Base-by-base conservation (phyloP, 2,888 invertebrate genomes). In the Blastobasis adustella region DNA sequence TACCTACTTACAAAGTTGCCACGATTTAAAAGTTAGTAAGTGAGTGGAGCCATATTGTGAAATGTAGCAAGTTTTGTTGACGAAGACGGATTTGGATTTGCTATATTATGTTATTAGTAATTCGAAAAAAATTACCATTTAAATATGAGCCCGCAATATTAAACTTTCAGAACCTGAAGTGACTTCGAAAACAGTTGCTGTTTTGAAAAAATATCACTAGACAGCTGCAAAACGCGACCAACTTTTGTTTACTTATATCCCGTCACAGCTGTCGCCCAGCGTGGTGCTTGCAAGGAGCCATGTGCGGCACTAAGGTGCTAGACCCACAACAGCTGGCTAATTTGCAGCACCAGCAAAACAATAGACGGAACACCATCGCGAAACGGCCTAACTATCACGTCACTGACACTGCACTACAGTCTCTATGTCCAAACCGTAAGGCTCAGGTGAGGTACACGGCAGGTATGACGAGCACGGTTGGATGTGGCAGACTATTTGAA, bases 281-380 rank as follows among this genome's bases (percentile, higher is more conserved):
- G 68, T 68, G 61, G 61, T 71, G 57, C 63, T 56, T 55, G 70
- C 71, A 23, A 23, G 23, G 66, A 71, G 71, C 65, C 71, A 67
- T 71, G 66, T 67, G 70, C 63, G 72, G 66, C 67, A 85, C 86
- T 84, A 84, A 51, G 54, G 49, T 49, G 63, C 69, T 66, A 60
- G 58, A 66, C 65, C 62, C 58, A 69, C 71, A 82, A 82, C 85
- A 86, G 85, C 86, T 87, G 86, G 82, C 81, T 76, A 79, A 81
- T 80, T 82, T 82, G 78, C 81, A 76, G 69, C 63, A 71, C 75
- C 66, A 79, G 74, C 83, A 82, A 82, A 84, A 85, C 82, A 85
- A 79, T 63, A 75, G 72, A 52, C 56, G 51, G 53, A 53, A 53
- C 55, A 54, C 49, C 56, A 59, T 57, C 51, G 58, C 56, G 52